A percentile compares a stretch with the other conserved stretches of the same genome.
phyloP scores from a whole-genome alignment of 2,888 invertebrate species.

The Drosophila sordidapex region DNA sequence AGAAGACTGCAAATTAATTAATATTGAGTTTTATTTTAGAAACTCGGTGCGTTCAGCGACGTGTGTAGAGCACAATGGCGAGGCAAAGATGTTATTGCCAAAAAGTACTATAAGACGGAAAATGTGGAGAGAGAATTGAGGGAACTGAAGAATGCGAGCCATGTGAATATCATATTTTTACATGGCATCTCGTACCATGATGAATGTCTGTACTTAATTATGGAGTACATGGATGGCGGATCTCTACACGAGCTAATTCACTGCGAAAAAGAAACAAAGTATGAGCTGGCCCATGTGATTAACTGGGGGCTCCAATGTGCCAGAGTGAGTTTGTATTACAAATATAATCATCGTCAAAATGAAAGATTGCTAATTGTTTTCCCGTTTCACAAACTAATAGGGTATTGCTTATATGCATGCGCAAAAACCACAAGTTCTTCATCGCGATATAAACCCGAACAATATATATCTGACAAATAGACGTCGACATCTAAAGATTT shows the following conservation, averaged over 20 bases:
- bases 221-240: constrained; percentile 58
- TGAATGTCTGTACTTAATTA: constrained; percentile 14
- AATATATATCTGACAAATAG: constrained; percentile 28
- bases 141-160: constrained; percentile 32
- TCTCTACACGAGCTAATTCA: constrained; percentile 35
- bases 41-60: constrained; percentile 9
- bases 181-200: constrained; percentile 28
- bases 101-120: neutral
- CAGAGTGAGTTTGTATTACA: constrained; percentile 24
- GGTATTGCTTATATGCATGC: constrained; percentile 50
- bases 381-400: constrained; percentile 13
- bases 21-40: constrained; percentile 6
- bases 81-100: constrained; percentile 35
- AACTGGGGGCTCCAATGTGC: constrained; percentile 53
- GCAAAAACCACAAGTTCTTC: constrained; percentile 27
- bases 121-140: constrained; percentile 9
- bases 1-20: neutral
- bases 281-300: constrained; percentile 33
- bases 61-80: constrained; percentile 19
- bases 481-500: constrained; percentile 31
- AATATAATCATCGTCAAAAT: neutral
- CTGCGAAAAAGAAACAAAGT: neutral
- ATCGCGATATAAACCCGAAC: constrained; percentile 55
- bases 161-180: constrained; percentile 51
- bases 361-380: neutral